Base-by-base conservation (phyloP, 2,797 vertebrate genomes). In the Coracias cyanogaster region DNA sequence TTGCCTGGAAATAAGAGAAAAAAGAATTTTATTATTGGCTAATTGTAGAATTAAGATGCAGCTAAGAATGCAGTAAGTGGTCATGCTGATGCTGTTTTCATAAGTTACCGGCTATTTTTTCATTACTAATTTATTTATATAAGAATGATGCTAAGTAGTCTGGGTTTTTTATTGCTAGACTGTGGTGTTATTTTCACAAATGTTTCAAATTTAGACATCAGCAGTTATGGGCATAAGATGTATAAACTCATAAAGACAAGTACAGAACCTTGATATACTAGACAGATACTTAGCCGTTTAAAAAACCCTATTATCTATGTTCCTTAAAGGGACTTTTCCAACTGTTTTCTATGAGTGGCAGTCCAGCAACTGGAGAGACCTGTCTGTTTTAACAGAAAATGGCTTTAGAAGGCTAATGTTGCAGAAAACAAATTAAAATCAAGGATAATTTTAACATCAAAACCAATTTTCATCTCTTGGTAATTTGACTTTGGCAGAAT, bases 21-120 rank as follows among this genome's bases (percentile, higher is more conserved):
- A 65, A 41, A 66, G 14, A 69, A 73, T 91, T 96, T 95, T 86
- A 26, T 94, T 96, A 79, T 83, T 96, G 35, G 48, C 67, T 94
- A 90, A 87, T 87, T 46, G 35, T 67, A 43, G 81, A 61, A 28
- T 69, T 52, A 49, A 10, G 19, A 61, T 79, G 54, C 35, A 71
- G 72, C 71, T 92, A 73, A 93, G 82, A 51, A 62, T 90, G 25
- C 41, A 76, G 8, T 82, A 84, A 82, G 51, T 73, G 66, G 66
- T 82, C 57, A 57, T 69, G 79, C 70, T 61, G 51, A 67, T 96
- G 48, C 25, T 45, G 16, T 86, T 70, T 88, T 84, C 51, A 57
- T 74, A 86, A 82, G 79, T 80, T 69, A 24, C 55, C 57, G 48
- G 21, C 20, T 93, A 43, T 73, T 93, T 96, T 91, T 92, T 95